Evolutionary conservation across 2,888 invertebrate genomes (phyloP).

Genomic region (Campoplex capitator): DNA sequence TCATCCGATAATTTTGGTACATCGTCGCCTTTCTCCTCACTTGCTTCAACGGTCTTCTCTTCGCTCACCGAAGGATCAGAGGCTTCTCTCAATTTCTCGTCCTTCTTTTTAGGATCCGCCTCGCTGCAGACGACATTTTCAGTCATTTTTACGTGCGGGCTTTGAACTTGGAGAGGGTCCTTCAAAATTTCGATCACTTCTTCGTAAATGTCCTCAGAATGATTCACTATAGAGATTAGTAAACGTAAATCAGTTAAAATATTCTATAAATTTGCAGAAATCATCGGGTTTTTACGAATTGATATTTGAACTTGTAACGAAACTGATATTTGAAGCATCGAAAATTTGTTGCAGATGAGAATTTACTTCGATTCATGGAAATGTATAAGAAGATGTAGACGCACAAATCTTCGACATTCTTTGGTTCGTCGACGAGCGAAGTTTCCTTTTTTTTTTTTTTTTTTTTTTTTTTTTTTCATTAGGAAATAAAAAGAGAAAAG

Average conservation of each 20-base stretch:
- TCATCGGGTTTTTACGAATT: too few relatives aligned
- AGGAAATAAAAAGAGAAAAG: too few relatives aligned
- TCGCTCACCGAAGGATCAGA: not conserved
- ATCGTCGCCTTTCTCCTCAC: not conserved
- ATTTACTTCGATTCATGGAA: not conserved
- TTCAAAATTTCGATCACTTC: constrained; percentile 14
- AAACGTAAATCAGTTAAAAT: not conserved
- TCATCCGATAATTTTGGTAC: not conserved
- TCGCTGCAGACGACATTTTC: not conserved
- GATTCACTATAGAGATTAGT: constrained; percentile 53
- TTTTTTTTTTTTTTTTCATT: too few relatives aligned
- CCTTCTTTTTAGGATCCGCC: not conserved
- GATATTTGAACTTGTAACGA: too few relatives aligned
- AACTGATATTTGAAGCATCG: not conserved
- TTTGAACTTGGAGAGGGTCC: not conserved
- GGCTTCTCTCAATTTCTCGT: not conserved
- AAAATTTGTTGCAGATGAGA: not conserved
- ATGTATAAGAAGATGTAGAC: not conserved
- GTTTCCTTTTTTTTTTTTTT: constrained; percentile 29
- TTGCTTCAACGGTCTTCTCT: not conserved
- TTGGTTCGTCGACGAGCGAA: constrained; percentile 37
- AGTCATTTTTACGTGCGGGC: not conserved
- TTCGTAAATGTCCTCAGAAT: constrained; percentile 1
- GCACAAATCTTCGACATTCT: constrained; percentile 60
- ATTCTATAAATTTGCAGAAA: too few relatives aligned